These are phyloP conservation scores for Brenthis ino DNA, from an alignment of 2,888 invertebrate genomes.

Conservation along the genomic window DNA sequence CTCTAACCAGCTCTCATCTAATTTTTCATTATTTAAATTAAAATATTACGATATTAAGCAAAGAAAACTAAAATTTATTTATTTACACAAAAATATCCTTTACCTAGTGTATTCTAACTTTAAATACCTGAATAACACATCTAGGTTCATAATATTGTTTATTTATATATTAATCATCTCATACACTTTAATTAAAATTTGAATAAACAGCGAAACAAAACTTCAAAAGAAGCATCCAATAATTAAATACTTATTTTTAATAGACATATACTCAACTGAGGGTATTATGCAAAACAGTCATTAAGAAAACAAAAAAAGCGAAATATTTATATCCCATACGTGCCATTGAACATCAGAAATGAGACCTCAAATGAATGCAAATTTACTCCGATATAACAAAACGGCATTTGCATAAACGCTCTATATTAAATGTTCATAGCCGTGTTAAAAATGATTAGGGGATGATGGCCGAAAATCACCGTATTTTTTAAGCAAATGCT, in stretches of 20 bases:
- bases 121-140: too few relatives aligned
- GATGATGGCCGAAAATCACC: conserved; percentile 1
- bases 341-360: conserved; percentile 68
- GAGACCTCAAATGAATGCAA: conserved; percentile 71
- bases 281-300: conserved; percentile 59
- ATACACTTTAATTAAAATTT: neutral
- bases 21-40: too few relatives aligned
- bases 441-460: conserved; percentile 59
- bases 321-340: conserved; percentile 71
- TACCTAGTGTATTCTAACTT: too few relatives aligned
- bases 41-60: too few relatives aligned
- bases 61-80: too few relatives aligned
- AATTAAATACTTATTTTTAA: conserved; percentile 1
- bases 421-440: conserved; percentile 57
- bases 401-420: conserved; percentile 63
- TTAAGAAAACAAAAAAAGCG: conserved; percentile 57
- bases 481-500: neutral
- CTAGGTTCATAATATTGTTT: too few relatives aligned
- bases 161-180: too few relatives aligned
- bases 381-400: conserved; percentile 53
- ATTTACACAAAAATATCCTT: too few relatives aligned
- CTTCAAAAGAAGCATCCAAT: neutral
- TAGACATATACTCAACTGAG: conserved; percentile 42
- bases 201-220: neutral
- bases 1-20: too few relatives aligned